Percentiles rank a stretch among this genome's conserved stretches.
phyloP scores from a whole-genome alignment of 2,797 vertebrate species.

The Clarias pachynema region DNA sequence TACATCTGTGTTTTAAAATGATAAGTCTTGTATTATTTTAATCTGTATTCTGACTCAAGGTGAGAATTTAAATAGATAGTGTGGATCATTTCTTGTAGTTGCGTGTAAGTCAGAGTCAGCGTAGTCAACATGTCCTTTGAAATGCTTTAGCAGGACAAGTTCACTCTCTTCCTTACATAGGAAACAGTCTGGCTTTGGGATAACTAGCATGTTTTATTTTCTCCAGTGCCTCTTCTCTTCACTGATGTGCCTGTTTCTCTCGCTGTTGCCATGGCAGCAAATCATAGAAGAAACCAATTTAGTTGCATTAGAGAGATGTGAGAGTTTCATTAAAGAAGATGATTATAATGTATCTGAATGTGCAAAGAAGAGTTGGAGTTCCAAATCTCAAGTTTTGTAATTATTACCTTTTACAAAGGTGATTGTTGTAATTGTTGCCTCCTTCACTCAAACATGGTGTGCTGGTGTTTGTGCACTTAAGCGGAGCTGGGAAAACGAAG shows the following conservation, averaged over 20 bases:
- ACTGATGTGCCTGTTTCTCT: constrained; percentile 18
- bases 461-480: background rate
- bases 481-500: background rate
- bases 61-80: background rate
- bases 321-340: constrained; percentile 31
- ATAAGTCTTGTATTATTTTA: background rate
- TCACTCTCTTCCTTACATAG: background rate
- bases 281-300: constrained; percentile 33
- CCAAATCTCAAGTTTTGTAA: constrained; percentile 20
- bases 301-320: constrained; percentile 1
- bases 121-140: background rate
- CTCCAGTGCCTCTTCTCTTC: constrained; percentile 18
- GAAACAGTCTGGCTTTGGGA: background rate
- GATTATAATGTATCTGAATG: constrained; percentile 18
- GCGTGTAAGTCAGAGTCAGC: background rate
- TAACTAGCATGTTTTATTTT: background rate
- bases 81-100: background rate
- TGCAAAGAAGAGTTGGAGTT: background rate
- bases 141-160: background rate
- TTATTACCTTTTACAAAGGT: constrained; percentile 5
- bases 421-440: constrained; percentile 22
- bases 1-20: background rate
- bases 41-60: background rate
- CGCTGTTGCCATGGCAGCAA: constrained; percentile 42
- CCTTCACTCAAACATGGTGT: background rate